Evolutionary conservation across 1,140 invertebrate species (phyloP), one percentile per base, ranked within the genome.

Genomic region (Elymnias hypermnestra): DNA sequence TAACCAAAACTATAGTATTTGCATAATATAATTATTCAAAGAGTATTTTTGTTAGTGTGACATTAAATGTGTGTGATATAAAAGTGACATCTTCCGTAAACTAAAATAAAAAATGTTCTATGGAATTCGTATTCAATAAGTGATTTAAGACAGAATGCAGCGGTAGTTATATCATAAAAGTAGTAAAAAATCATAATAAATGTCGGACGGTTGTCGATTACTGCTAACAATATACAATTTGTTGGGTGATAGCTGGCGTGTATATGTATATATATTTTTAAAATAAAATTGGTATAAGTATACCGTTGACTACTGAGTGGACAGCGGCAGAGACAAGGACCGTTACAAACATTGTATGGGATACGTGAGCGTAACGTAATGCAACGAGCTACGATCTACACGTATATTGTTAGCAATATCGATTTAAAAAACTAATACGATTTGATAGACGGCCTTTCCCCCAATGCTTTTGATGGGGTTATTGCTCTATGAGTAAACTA

Each of bases 361-460:
- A 62, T 57, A 72, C 71, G 71, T 73, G 69, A 78, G 66, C 73
- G 69, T 69, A 68, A 63, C 70, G 59, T 65, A 59, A 73, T 65
- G 53, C 51, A 49, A 33, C 31, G 14, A 43, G 40, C 53, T 53
- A 53, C 53, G 58, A 57, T 56, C 55, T 28, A 40, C 48, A 47
- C n/a, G n/a, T n/a, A n/a, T n/a, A n/a, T n/a, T n/a, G n/a, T n/a
- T n/a, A n/a, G n/a, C n/a, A n/a, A n/a, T n/a, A n/a, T n/a, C n/a
- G n/a, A n/a, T n/a, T n/a, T n/a, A n/a, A 68, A n/a, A n/a, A n/a
- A n/a, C n/a, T n/a, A n/a, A n/a, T n/a, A n/a, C n/a, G n/a, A n/a
- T n/a, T n/a, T n/a, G n/a, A n/a, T n/a, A n/a, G n/a, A n/a, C n/a
- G n/a, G n/a, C n/a, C n/a, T n/a, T n/a, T n/a, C n/a, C n/a, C n/a